phyloP scores from a whole-genome alignment of 2,888 invertebrate species.

The Synanthedon formicaeformis region DNA sequence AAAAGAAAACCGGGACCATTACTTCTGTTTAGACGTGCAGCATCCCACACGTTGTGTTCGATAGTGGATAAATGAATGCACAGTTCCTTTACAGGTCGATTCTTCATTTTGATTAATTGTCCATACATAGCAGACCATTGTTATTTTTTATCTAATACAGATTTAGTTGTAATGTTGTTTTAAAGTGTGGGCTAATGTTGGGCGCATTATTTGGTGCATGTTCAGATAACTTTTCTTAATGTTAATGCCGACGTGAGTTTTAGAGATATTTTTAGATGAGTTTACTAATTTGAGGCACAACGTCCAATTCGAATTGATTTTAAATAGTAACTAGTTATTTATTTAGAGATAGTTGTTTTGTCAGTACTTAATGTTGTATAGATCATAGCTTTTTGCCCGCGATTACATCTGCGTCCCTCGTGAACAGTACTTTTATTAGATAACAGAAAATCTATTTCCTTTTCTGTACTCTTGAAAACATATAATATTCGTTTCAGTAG shows the following conservation, averaged over 20 bases:
- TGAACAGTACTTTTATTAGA: too few relatives aligned
- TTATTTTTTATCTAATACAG: slow-evolving; percentile 42
- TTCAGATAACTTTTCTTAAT: neutral
- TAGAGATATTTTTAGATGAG: too few relatives aligned
- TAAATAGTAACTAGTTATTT: too few relatives aligned
- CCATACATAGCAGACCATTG: slow-evolving; percentile 26
- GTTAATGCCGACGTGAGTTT: neutral
- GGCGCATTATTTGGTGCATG: slow-evolving; percentile 4
- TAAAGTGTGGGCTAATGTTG: slow-evolving; percentile 27
- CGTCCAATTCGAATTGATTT: too few relatives aligned
- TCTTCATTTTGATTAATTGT: slow-evolving; percentile 60
- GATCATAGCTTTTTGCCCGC: too few relatives aligned
- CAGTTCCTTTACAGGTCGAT: slow-evolving; percentile 40
- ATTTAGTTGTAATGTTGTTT: slow-evolving; percentile 57
- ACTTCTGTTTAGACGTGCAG: slow-evolving; percentile 9
- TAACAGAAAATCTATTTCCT: too few relatives aligned
- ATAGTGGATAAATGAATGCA: slow-evolving; percentile 52
- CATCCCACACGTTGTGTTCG: slow-evolving; percentile 27
- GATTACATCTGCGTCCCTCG: too few relatives aligned
- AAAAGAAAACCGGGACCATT: slow-evolving; percentile 42
- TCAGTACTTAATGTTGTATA: too few relatives aligned
- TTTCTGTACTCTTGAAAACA: too few relatives aligned
- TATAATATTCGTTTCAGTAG: too few relatives aligned
- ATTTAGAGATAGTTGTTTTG: too few relatives aligned
- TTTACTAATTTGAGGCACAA: too few relatives aligned